Base-by-base conservation (phyloP, 2,888 invertebrate genomes). In the Ethmia dodecea region DNA sequence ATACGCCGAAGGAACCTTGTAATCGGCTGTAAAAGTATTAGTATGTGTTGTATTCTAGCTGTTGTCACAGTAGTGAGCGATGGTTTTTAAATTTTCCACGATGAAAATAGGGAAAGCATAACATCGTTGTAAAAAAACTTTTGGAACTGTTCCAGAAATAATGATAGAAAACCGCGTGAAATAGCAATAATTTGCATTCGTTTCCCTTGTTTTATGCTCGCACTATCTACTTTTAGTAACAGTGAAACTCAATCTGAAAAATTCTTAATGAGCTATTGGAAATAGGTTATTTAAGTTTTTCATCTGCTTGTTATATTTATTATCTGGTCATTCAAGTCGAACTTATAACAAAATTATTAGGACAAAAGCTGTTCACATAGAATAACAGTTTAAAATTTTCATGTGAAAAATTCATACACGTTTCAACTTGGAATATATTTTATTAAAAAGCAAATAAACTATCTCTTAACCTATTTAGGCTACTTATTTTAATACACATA, bases 91-190 rank as follows among this genome's bases (percentile, higher is more conserved):
- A 84, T 81, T 83, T 83, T 83, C 68, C 49, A 64, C 64, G 81
- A 80, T 84, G 84, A 81, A 86, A 84, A 84, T 81, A 84, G 83
- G 83, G 83, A 83, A 86, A 84, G 76, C 78, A 72, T 76, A 73
- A 67, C 75, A 55, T 62, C 68, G 76, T 76, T 79, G 78, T 81
- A 76, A 76, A 76, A n/a, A 66, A n/a, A 10, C 65, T 58, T 67
- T 79, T 86, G 84, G 84, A 73, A 53, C 56, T 22, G 44, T 33
- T 72, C 84, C 84, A 84, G 72, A 66, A 74, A 73, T 73, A 75
- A 78, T 80, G 76, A 78, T 73, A 79, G 74, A 72, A 76, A 76
- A 70, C 58, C 60, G 58, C 54, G 66, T 63, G 59, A 65, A 75
- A 71, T 60, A 71, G 65, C 60, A 67, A 67, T 73, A 71, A 65